Base-by-base conservation (phyloP, 2,797 vertebrate genomes). In the Pseudochaenichthys georgianus region DNA sequence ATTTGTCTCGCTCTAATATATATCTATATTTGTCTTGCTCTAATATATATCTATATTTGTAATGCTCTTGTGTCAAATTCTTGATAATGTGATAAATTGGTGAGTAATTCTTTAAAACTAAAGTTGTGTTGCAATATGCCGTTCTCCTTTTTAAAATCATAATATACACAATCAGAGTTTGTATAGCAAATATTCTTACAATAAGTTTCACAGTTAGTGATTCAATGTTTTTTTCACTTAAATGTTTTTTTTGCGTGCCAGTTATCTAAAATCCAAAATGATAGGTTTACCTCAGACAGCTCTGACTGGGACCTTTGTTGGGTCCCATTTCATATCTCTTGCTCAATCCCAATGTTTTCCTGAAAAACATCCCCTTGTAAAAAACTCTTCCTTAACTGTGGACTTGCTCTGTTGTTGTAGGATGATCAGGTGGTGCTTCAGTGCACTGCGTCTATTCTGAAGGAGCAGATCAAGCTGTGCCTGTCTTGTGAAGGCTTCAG, bases 401-500 rank as follows among this genome's bases (percentile, higher is more conserved):
- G 5, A 9, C 41, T 58, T 73, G 5, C 59, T 42, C 42, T 80
- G 38, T 83, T n/a, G 78, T 50, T 78, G n/a, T n/a, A 96, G 96
- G 95, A 96, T 67, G 97, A 98, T 42, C 96, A 97, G 13, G 96
- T 98, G 53, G 97, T 97, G 67, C 93, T 98, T 1, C 97, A 98
- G 78, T 97, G 97, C 87, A 97, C 94, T 0, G 95, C 97, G 15
- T 96, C 96, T 0, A 96, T 97, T 70, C 95, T 97, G 15, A 98
- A 98, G 89, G 96, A 98, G 63, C 96, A 97, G 88, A 95, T 98
- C 75, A 98, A 98, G 77, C 91, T 98, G 73, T 98, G 97, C 70
- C 92, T 98, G 84, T 96, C 97, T 0, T 97, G 96, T 2, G 97
- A 98, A 87, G 97, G 97, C 41, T 98, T 98, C 47, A 97, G 97